Evolutionary conservation across 2,888 invertebrate genomes (phyloP), one percentile per base, ranked within the genome.

Genomic region (Lysandra bellargus): DNA sequence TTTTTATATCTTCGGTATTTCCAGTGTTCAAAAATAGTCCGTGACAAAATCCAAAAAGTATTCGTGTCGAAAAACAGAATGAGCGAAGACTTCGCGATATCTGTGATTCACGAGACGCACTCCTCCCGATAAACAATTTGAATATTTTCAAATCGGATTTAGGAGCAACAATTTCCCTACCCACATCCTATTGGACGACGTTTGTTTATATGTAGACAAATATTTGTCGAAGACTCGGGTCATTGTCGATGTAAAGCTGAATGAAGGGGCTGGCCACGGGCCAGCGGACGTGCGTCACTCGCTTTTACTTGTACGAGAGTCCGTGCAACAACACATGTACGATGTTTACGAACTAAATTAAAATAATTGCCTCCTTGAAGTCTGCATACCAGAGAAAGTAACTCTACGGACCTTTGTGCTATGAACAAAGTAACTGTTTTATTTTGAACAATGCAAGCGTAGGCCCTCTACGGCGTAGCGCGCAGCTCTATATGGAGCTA

Each of bases 231-330:
- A 83, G 81, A 90, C 90, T 89, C 91, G 86, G 93, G 92, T 93
- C 94, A 93, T 93, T 93, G 93, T 88, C 92, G 92, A 91, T 81
- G 83, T 81, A 86, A 86, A 89, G 83, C 90, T 94, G 93, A 93
- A 93, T 93, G 93, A 87, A 84, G 92, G 92, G 90, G 84, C 90
- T 93, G 94, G 94, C 90, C 30, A 0, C 0, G 3, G n/a, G 88
- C 94, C 94, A 94, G 86, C 30, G 80, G 78, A 81, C 83, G 88
- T 94, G 93, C 93, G 94, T 94, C 94, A 94, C 86, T 80, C 82
- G 82, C 84, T 84, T 85, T 87, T 86, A 86, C 88, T 87, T 87
- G 33, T 57, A 53, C 76, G 53, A 33, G 57, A 76, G 17, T 57
- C 17, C 76, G 57, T 76, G 53, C 76, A 53, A 49, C 12, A 75